These are phyloP conservation scores for Prunella himalayana DNA, from an alignment of 2,113 vertebrate species.

Conservation along the genomic window DNA sequence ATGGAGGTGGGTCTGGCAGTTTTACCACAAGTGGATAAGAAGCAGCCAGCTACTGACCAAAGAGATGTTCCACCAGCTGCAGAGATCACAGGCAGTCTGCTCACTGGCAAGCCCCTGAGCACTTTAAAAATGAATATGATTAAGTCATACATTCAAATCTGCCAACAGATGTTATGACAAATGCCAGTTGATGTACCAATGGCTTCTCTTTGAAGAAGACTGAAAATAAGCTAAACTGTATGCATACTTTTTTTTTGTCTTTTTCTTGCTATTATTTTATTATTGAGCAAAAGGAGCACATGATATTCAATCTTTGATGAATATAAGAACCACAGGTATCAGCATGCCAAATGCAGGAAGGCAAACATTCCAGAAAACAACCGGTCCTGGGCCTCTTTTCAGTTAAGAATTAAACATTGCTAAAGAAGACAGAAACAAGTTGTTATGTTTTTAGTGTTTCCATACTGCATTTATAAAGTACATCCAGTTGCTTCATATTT, in stretches of 20 bases:
- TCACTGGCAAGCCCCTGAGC: background rate
- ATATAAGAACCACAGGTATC: background rate
- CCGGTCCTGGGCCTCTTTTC: background rate
- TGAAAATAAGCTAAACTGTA: background rate
- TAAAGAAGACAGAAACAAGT: background rate
- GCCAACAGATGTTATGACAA: background rate
- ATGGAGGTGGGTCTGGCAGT: background rate
- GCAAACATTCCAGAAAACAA: background rate
- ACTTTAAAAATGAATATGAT: background rate
- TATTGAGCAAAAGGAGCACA: background rate
- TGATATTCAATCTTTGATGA: background rate
- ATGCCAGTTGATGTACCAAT: background rate
- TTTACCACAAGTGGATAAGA: background rate
- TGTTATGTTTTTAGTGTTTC: background rate
- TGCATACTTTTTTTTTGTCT: fast-evolving
- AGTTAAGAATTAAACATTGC: background rate
- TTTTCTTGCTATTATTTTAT: background rate
- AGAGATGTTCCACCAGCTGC: background rate
- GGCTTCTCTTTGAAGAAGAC: background rate
- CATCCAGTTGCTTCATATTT: background rate
- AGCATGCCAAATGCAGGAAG: background rate
- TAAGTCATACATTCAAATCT: background rate
- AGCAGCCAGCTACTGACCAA: background rate
- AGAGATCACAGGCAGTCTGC: background rate
- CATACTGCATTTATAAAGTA: background rate